A percentile compares a stretch with the other conserved stretches of the same genome.
Conservation (phyloP, 2,113 vertebrate genomes). For the Naja naja region DNA sequence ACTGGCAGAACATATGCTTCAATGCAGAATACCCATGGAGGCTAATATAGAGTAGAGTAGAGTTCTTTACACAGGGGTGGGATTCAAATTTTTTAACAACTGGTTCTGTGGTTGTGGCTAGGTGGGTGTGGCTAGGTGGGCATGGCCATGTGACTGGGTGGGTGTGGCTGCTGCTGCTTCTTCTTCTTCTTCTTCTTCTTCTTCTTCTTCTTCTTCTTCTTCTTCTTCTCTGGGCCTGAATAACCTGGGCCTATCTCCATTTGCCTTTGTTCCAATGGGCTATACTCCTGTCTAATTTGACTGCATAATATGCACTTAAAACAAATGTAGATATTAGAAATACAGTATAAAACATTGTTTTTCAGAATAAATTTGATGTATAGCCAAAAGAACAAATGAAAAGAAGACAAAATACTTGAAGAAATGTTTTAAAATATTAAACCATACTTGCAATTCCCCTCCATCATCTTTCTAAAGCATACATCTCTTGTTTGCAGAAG, state of each 20-base stretch:
- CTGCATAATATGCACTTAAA: not conserved
- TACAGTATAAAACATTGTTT: not conserved
- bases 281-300: not conserved
- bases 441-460: slow-evolving; percentile 50
- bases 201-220: too few relatives aligned
- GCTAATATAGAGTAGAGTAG: not conserved
- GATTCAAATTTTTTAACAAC: too few relatives aligned
- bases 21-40: not conserved
- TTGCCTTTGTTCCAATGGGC: not conserved
- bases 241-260: too few relatives aligned
- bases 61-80: not conserved
- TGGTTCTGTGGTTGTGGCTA: too few relatives aligned
- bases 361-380: not conserved
- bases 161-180: too few relatives aligned
- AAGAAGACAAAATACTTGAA: slow-evolving; percentile 9
- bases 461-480: slow-evolving; percentile 43
- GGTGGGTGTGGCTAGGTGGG: too few relatives aligned
- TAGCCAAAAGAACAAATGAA: slow-evolving; percentile 44
- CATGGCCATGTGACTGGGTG: too few relatives aligned
- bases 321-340: not conserved
- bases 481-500: slow-evolving; percentile 55
- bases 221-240: too few relatives aligned
- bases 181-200: too few relatives aligned
- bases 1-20: not conserved
- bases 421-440: slow-evolving; percentile 47